phyloP scores from a whole-genome alignment of 2,888 invertebrate species.

The Synanthedon tipuliformis region DNA sequence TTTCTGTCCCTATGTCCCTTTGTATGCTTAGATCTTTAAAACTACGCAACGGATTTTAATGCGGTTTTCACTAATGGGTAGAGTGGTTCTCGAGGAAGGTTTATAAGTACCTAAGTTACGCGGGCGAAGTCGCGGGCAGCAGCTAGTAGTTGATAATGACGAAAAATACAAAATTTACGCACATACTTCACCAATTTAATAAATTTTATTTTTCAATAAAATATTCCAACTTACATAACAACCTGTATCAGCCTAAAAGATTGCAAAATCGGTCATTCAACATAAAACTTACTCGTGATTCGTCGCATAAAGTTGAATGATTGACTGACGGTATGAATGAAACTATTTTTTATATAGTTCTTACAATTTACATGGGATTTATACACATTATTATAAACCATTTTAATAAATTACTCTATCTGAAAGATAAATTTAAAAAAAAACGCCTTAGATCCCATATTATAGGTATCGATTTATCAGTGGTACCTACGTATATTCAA shows the following conservation, averaged over 20 bases:
- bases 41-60: no score
- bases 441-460: conserved; percentile 10
- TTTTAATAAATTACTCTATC: no score
- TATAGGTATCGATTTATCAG: conserved; percentile 1
- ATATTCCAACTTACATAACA: conserved; percentile 10
- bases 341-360: background rate
- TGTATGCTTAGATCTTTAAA: no score
- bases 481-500: conserved; percentile 1
- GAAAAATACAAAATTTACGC: no score
- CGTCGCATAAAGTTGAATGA: conserved; percentile 9
- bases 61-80: no score
- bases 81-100: no score
- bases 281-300: conserved; percentile 21
- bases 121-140: no score
- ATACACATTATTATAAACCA: background rate
- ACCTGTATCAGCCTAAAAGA: conserved; percentile 22
- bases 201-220: background rate
- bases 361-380: background rate
- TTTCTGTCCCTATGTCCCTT: no score
- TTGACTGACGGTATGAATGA: conserved; percentile 8
- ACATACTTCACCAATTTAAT: no score
- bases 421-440: background rate
- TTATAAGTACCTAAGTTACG: no score
- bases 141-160: no score
- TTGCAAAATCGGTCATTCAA: conserved; percentile 38